Evolutionary conservation across 2,888 invertebrate genomes (phyloP), one percentile per base, ranked within the genome.

Genomic region (Drosophila infuscata): DNA sequence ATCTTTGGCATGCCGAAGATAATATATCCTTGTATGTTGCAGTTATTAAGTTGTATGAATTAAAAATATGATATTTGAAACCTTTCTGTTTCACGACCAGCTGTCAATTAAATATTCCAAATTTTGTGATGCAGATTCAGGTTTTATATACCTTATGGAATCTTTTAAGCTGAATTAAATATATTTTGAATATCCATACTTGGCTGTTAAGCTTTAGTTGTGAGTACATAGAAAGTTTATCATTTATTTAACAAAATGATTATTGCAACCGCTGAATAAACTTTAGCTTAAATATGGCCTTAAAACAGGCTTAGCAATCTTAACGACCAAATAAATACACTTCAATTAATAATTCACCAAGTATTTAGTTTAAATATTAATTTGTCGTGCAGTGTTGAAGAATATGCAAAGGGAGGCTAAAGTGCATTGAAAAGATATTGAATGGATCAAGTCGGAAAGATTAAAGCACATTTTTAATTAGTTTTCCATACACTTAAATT

Each of bases 401-500:
- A 25, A 4, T 32, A 29, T 76, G 17, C 35, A 12, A 46, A 56
- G 11, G 29, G 29, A 38, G 51, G 38, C 35, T 48, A 4, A 53
- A 66, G 59, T 48, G 46, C 56, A 56, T n/a, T 52, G 59, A 51
- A 20, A 57, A 69, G n/a, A 59, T 70, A 65, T 60, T 53, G 62
- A 78, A 74, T 69, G 52, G 30, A 46, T 41, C 12, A 56, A 41
- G 58, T 62, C 53, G 72, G 59, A 70, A 61, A 67, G 83, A 75
- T 85, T 82, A 68, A 71, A 75, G 64, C 58, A 57, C 52, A 73
- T 64, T 60, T 70, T 70, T 85, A 89, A 84, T 89, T 85, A 82
- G 76, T 74, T 79, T 83, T 70, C 43, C 58, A 74, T 74, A 68
- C 80, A 88, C 71, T 74, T 69, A 17, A 52, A 53, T 64, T 59